Base-by-base conservation (phyloP, 2,113 vertebrate species). In the Gavialis gangeticus region DNA sequence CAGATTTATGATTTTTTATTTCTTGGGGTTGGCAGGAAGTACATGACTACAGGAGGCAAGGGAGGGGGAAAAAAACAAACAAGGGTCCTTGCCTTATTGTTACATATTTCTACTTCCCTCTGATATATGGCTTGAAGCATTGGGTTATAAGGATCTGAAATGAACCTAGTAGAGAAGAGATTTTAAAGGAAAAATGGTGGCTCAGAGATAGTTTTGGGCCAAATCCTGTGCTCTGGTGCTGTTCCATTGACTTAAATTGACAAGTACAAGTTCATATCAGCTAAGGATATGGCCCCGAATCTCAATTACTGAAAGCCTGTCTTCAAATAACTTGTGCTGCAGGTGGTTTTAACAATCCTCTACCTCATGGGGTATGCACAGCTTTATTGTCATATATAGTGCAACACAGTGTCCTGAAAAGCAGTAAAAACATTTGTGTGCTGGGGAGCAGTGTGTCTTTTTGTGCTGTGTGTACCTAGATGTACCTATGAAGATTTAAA, bases 21-120 rank as follows among this genome's bases (percentile, higher is more conserved):
- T 4, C 55, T 4, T 19, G 2, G 3, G 0, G 0, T 1, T 85
- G 28, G 71, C 80, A 69, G 34, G 30, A 37, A 6, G 19, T 22
- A 17, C 67, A 69, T 69, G 67, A 69, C 30, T 21, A 56, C n/a
- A 17, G 34, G 21, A 59, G 2, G 55, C 14, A 54, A 73, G 10
- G 55, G 5, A 67, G n/a, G 15, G 55, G 0, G 7, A 54, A 18
- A 8, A 75, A 60, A 95, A 94, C 7, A 3, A 10, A 7, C 46
- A 46, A 71, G 67, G 3, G 19, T 12, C 19, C 34, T 71, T 16
- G 15, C 10, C 14, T 83, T 5, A 5, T 56, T 56, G 16, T 82
- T 66, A 30, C 25, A 17, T n/a, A 18, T 0, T 1, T 19, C 54
- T n/a, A 56, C 10, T n/a, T 11, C 71, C 56, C 1, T 25, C 73